Evolutionary conservation across 2,113 vertebrate species (phyloP).

Genomic region (Bufo bufo): DNA sequence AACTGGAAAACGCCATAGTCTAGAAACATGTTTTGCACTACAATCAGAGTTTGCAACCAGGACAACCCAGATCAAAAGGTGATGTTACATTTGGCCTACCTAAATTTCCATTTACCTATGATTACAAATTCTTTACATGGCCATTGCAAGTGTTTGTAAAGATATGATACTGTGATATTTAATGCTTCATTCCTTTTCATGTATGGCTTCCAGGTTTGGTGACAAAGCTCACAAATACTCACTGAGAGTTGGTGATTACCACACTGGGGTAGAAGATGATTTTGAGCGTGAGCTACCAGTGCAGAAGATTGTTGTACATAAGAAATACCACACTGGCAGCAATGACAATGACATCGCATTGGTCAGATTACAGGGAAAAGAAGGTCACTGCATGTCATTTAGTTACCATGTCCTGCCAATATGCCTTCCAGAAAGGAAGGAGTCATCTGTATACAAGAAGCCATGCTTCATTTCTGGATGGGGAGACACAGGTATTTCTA

Average conservation of each 20-base stretch:
- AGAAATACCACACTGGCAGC: slow-evolving; percentile 82
- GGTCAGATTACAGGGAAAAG: slow-evolving; percentile 78
- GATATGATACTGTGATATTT: background rate
- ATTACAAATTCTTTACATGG: no score
- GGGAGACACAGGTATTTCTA: slow-evolving; percentile 78
- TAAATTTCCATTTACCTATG: no score
- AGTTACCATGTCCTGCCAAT: slow-evolving; percentile 78
- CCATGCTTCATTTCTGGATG: slow-evolving; percentile 84
- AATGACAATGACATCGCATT: slow-evolving; percentile 88
- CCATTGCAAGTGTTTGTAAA: no score
- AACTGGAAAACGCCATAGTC: no score
- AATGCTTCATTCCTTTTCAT: background rate
- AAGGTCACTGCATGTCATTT: slow-evolving; percentile 82
- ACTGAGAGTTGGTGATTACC: slow-evolving; percentile 83
- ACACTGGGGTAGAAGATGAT: slow-evolving; percentile 80
- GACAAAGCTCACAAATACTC: slow-evolving; percentile 75
- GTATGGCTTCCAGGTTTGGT: slow-evolving; percentile 74
- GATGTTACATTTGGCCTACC: no score
- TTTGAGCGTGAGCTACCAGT: slow-evolving; percentile 76
- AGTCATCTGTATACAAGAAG: slow-evolving; percentile 64
- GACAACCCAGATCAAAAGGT: no score
- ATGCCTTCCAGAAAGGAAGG: slow-evolving; percentile 76
- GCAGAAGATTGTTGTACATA: slow-evolving; percentile 81
- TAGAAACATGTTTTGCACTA: no score
- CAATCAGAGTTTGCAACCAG: no score